Conservation (phyloP, 2,797 vertebrate genomes). For the Amblyraja radiata region DNA sequence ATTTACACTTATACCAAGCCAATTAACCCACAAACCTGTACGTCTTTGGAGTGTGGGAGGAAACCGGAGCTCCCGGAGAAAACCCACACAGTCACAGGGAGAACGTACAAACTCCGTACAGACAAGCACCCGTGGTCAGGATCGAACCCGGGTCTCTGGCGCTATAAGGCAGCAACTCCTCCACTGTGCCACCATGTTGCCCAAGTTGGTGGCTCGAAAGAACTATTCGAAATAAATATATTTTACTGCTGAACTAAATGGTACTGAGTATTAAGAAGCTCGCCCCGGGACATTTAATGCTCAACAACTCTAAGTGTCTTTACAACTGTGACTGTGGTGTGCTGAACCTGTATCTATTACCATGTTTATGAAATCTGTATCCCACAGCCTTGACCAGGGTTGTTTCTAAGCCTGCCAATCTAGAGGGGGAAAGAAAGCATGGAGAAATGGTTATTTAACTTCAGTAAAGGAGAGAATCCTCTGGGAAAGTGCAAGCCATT, state of each 20-base stretch:
- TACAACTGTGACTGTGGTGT: background rate
- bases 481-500: slow-evolving; percentile 26
- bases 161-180: too few relatives aligned
- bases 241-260: background rate
- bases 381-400: background rate
- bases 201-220: too few relatives aligned
- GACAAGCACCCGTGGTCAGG: too few relatives aligned
- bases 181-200: too few relatives aligned
- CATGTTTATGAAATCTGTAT: background rate
- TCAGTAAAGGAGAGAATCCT: background rate
- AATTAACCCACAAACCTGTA: too few relatives aligned
- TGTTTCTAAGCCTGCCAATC: slow-evolving; percentile 4
- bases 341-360: background rate
- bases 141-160: too few relatives aligned
- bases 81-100: too few relatives aligned
- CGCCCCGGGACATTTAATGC: background rate
- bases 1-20: too few relatives aligned
- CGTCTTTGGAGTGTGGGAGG: too few relatives aligned
- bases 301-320: background rate
- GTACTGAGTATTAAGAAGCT: background rate
- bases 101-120: too few relatives aligned
- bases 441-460: background rate
- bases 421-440: background rate
- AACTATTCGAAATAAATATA: background rate
- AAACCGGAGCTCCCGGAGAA: too few relatives aligned